A percentile compares a stretch with the other conserved stretches of the same genome.
phyloP scores from a whole-genome alignment of 1,140 invertebrate species.

The Chymomyza costata region DNA sequence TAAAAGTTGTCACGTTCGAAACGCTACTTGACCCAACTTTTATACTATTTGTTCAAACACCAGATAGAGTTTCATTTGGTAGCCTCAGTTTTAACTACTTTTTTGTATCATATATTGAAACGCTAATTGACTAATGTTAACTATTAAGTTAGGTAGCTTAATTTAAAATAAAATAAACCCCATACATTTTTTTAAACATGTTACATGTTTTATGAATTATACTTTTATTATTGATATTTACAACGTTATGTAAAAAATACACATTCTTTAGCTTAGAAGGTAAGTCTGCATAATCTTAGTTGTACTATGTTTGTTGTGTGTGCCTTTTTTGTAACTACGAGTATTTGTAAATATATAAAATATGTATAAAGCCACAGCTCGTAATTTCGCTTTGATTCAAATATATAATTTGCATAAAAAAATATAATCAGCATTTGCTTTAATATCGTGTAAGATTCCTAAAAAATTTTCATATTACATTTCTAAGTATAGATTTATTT shows the following conservation, averaged over 20 bases:
- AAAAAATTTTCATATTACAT: slow-evolving; percentile 57
- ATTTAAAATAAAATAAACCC: too few relatives aligned
- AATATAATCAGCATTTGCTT: slow-evolving; percentile 41
- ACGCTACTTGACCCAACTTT: too few relatives aligned
- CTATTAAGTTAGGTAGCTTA: background rate
- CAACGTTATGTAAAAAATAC: slow-evolving; percentile 61
- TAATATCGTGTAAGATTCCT: slow-evolving; percentile 54
- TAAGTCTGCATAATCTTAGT: slow-evolving; percentile 34
- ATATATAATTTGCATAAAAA: slow-evolving; percentile 23
- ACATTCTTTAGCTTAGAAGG: slow-evolving; percentile 42
- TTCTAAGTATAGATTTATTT: slow-evolving; percentile 43
- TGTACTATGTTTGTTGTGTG: slow-evolving; percentile 36
- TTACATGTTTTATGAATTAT: too few relatives aligned
- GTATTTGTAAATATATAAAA: slow-evolving; percentile 40
- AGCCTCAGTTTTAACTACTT: too few relatives aligned
- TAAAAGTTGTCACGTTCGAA: too few relatives aligned
- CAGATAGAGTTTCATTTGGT: too few relatives aligned
- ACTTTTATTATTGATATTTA: slow-evolving; percentile 45
- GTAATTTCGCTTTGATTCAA: slow-evolving; percentile 35
- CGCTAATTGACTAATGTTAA: too few relatives aligned
- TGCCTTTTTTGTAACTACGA: slow-evolving; percentile 52
- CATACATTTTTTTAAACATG: too few relatives aligned
- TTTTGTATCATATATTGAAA: too few relatives aligned
- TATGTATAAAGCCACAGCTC: slow-evolving; percentile 62
- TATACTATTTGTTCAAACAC: too few relatives aligned